Base-by-base conservation (phyloP, 2,113 vertebrate species). In the Girardinichthys multiradiatus region DNA sequence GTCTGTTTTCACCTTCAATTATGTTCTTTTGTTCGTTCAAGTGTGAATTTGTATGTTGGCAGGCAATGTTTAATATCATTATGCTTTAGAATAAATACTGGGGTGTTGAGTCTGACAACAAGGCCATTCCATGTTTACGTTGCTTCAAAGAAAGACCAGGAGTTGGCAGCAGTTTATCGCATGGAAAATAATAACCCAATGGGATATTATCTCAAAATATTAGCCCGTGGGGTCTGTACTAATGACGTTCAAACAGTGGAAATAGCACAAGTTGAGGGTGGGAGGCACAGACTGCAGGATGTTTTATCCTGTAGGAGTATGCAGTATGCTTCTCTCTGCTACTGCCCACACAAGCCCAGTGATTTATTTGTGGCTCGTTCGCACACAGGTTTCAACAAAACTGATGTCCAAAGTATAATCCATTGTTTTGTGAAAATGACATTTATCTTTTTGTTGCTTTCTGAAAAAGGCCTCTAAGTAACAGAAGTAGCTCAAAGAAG, bases 201-300 rank as follows among this genome's bases (percentile, higher is more conserved):
- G 51, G 54, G 48, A 72, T 79, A 59, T 21, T 48, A 76, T 70
- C 70, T 68, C 57, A 80, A 59, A 42, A 72, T 17, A 24, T 83
- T 62, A 67, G 45, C 75, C 39, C 60, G 54, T 66, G 19, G 26
- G 48, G 27, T 68, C 31, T 62, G 57, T 24, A 11, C 57, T n/a
- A 30, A 45, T 82, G 79, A 86, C 74, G 81, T 75, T 78, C 35
- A 68, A 70, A 75, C 39, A 59, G 57, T 70, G 42, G 64, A 77
- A 84, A 82, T 72, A 61, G 61, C 58, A 62, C 19, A 26, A 33
- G 60, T 83, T 78, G 24, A 33, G 60, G 69, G 75, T 79, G 61
- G 83, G 74, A 57, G 79, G 66, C 28, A 39, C 76, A 64, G 67
- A 29, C 39, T 33, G 27, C n/a, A 30, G 57, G 3, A 19, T 61